Base-by-base conservation (phyloP, 2,888 invertebrate species). In the Acanthopleura granulata region DNA sequence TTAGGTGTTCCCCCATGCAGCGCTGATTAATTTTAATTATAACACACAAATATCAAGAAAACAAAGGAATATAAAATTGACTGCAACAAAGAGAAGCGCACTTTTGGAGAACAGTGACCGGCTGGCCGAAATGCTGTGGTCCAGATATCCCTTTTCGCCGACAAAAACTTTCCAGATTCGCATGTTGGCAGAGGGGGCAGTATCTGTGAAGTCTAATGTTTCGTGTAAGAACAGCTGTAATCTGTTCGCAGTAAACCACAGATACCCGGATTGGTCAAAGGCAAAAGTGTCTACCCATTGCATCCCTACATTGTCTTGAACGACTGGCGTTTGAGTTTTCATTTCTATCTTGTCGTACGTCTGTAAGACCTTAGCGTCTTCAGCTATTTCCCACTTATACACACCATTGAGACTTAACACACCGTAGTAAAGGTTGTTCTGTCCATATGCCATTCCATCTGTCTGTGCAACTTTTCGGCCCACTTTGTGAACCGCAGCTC, bases 171-270 rank as follows among this genome's bases (percentile, higher is more conserved):
- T 78, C 81, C 79, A 81, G 27, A 81, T 78, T 14, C 71, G 74
- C 62, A 30, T 18, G 30, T 49, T 62, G 49, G 62, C 14, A 25
- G 27, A 11, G 62, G 27, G 6, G 22, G 57, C 22, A 1, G 22
- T 66, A 16, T 27, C 66, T 27, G 66, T 27, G 25, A 66, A 66
- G 29, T 66, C 66, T 27, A 66, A 27, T 16, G 66, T 66, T 6
- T 78, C 75, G 40, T 76, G 72, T n/a, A 82, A 72, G 70, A 80
- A 83, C 11, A 76, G 75, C 16, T 81, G 79, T 15, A 86, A 75
- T 25, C 83, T 79, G 71, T 85, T 85, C 6, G 85, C 82, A 12
- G 83, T 82, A 73, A 85, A 82, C 85, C 85, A 86, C 27, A 86
- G 77, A 72, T 82, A 79, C 3, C 84, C 84, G 30, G 78, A 75